These are phyloP conservation scores for Crioceris asparagi DNA, from an alignment of 2,888 invertebrate genomes.

Conservation along the genomic window DNA sequence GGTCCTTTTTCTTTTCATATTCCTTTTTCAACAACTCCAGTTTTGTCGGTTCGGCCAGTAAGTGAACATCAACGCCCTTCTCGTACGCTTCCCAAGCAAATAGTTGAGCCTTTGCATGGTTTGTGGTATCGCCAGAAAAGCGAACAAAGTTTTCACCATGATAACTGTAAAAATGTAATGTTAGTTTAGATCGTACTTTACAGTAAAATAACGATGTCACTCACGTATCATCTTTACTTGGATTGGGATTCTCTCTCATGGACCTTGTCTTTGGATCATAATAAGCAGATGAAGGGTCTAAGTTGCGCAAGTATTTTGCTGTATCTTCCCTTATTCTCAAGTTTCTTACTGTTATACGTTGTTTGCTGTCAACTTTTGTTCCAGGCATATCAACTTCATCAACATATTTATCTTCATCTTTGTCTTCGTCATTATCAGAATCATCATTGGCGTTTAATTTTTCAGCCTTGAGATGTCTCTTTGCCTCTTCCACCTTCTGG, in stretches of 20 bases:
- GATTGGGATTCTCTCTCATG: conserved; percentile 71
- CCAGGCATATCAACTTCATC: conserved; percentile 98
- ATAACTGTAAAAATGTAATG: conserved; percentile 41
- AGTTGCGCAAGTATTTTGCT: conserved; percentile 93
- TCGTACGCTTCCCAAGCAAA: conserved; percentile 98
- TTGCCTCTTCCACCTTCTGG: conserved; percentile 86
- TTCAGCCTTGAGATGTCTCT: conserved; percentile 80
- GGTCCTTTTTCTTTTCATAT: conserved; percentile 81
- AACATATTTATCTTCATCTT: conserved; percentile 88
- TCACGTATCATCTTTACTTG: conserved; percentile 29
- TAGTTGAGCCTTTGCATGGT: conserved; percentile 83
- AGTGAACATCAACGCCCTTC: conserved; percentile 86
- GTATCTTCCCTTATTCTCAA: conserved; percentile 97
- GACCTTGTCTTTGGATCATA: conserved; percentile 98
- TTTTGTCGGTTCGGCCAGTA: conserved; percentile 96
- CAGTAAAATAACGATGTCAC: conserved; percentile 9
- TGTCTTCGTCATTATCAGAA: conserved; percentile 59
- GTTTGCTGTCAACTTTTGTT: conserved; percentile 98
- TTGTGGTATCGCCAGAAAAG: conserved; percentile 85
- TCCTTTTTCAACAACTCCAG: conserved; percentile 83
- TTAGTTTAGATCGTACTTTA: not conserved
- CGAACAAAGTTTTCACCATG: conserved; percentile 95
- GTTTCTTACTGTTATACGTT: conserved; percentile 97
- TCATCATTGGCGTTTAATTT: conserved; percentile 60
- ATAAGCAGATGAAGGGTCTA: conserved; percentile 95